Evolutionary conservation across 2,113 vertebrate species (phyloP).

Genomic region (Tachysurus vachellii): DNA sequence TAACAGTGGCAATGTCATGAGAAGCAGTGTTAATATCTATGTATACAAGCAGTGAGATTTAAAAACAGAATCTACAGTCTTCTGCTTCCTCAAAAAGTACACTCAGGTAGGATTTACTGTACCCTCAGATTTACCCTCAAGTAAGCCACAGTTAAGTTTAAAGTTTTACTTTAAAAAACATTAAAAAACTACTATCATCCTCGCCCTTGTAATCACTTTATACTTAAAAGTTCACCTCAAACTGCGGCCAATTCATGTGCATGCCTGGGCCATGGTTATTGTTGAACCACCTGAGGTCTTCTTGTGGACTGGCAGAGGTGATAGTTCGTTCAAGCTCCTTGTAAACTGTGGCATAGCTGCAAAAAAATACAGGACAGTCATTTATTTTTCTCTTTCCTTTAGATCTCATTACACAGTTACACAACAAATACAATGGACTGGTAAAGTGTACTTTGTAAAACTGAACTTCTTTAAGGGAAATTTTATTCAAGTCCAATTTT

Average conservation of each 20-base stretch:
- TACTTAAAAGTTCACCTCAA: slow-evolving; percentile 79
- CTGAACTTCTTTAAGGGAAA: neutral
- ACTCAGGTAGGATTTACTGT: too few relatives aligned
- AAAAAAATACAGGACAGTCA: neutral
- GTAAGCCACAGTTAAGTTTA: too few relatives aligned
- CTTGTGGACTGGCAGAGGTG: slow-evolving; percentile 82
- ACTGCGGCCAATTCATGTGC: slow-evolving; percentile 97
- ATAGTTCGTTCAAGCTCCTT: slow-evolving; percentile 87
- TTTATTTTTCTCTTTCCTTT: neutral
- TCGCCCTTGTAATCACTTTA: neutral
- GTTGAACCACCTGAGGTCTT: slow-evolving; percentile 95
- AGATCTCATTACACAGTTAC: neutral
- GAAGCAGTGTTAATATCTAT: neutral
- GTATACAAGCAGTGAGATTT: neutral
- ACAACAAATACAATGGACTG: neutral
- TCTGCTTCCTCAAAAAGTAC: neutral
- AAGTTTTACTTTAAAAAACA: neutral
- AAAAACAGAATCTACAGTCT: neutral
- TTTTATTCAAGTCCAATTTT: neutral
- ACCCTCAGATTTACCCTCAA: neutral
- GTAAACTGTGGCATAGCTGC: slow-evolving; percentile 86
- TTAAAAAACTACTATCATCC: neutral
- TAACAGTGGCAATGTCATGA: neutral
- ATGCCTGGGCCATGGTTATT: slow-evolving; percentile 85
- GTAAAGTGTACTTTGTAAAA: neutral